Evolutionary conservation across 2,797 vertebrate genomes (phyloP).

Genomic region (Allobates femoralis): DNA sequence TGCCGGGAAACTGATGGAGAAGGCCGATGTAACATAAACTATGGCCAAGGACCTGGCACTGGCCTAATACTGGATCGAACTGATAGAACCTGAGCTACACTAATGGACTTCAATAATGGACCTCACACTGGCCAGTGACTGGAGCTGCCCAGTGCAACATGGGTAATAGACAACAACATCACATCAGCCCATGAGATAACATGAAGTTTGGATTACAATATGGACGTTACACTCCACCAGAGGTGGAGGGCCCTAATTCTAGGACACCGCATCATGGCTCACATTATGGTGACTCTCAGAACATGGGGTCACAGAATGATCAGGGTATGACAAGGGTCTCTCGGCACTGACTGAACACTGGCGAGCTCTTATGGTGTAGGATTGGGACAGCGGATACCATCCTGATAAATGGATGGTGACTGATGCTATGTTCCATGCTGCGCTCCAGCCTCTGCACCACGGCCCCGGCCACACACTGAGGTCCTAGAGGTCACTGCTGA

Average conservation of each 20-base stretch:
- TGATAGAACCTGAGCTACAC: background rate
- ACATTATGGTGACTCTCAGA: too few species aligned
- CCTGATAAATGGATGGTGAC: background rate
- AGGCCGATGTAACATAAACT: too few species aligned
- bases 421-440: background rate
- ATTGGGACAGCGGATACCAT: background rate
- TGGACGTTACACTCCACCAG: background rate
- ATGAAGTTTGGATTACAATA: too few species aligned
- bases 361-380: background rate
- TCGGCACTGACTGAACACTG: background rate
- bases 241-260: background rate
- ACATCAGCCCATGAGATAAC: background rate
- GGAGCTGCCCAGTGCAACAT: background rate
- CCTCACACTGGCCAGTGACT: background rate
- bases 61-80: too few species aligned
- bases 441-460: background rate
- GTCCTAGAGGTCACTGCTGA: background rate
- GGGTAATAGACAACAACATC: background rate
- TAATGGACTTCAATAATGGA: background rate
- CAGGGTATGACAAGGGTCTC: too few species aligned
- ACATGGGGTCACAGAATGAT: too few species aligned
- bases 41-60: too few species aligned
- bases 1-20: too few species aligned
- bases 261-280: too few species aligned
- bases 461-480: background rate